A percentile compares a stretch with the other conserved stretches of the same genome.
phyloP scores from a whole-genome alignment of 2,113 vertebrate genomes.

The Amblyornis subalaris region DNA sequence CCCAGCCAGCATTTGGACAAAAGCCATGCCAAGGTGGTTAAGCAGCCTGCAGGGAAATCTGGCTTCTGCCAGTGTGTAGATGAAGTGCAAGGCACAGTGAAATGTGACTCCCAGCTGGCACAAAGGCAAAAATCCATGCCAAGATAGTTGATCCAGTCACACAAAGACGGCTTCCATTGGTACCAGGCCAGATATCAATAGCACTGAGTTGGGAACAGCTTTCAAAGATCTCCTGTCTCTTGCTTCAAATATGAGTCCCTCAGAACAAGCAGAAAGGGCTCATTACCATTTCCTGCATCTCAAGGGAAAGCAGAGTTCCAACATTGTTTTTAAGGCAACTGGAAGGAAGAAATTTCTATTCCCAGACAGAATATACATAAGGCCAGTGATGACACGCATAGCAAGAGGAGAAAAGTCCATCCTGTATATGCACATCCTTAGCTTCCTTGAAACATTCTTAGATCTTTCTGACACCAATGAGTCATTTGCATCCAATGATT shows the following conservation, averaged over 20 bases:
- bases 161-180: not conserved
- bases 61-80: conserved; percentile 19
- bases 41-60: conserved; percentile 40
- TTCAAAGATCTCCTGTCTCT: conserved; percentile 6
- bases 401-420: not conserved
- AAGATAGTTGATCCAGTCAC: conserved; percentile 45
- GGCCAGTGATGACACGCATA: not conserved
- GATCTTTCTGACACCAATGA: not conserved
- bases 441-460: not conserved
- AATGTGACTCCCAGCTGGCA: conserved; percentile 31
- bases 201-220: not conserved
- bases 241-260: not conserved
- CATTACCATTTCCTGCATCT: not conserved
- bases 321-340: not conserved
- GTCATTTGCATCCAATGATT: not conserved
- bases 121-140: not conserved
- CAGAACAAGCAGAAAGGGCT: not conserved
- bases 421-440: not conserved
- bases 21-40: conserved; percentile 51
- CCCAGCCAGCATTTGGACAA: conserved; percentile 22
- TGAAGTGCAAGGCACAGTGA: conserved; percentile 21
- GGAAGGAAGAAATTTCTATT: not conserved
- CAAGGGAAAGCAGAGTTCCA: not conserved
- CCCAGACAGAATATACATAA: not conserved
- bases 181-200: not conserved